Conservation (phyloP, 2,888 invertebrate species). For the Bombyx huttoni region DNA sequence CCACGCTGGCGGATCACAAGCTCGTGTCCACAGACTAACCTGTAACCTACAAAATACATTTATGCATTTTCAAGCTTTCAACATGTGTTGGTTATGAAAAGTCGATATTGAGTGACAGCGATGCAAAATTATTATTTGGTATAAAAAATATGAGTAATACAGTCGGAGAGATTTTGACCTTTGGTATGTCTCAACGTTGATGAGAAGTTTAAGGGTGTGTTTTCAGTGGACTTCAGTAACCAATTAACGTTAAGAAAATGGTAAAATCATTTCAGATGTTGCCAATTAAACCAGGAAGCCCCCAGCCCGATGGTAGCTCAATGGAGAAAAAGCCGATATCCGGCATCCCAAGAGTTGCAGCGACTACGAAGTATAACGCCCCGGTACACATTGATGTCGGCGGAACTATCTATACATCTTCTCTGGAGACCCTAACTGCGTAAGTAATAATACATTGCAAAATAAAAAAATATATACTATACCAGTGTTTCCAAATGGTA, state of each 20-base stretch:
- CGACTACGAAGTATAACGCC: constrained; percentile 92
- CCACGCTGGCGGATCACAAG: constrained; percentile 15
- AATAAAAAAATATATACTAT: not conserved
- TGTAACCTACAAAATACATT: not conserved
- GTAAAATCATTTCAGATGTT: constrained; percentile 14
- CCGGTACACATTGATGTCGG: constrained; percentile 98
- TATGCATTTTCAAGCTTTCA: not conserved
- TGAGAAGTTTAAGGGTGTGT: no score
- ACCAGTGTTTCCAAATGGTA: not conserved
- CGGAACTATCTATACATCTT: constrained; percentile 96
- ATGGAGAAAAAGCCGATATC: constrained; percentile 80
- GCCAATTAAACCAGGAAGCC: constrained; percentile 29
- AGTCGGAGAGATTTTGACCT: no score
- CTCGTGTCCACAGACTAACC: constrained; percentile 8
- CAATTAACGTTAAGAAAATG: not conserved
- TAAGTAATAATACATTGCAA: constrained; percentile 56
- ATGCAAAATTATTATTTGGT: no score
- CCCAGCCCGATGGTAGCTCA: constrained; percentile 38
- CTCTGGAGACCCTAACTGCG: constrained; percentile 94
- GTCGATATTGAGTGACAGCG: no score
- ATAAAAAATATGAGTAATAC: no score
- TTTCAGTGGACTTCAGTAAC: no score
- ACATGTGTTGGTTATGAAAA: no score
- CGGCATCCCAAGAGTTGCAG: constrained; percentile 94
- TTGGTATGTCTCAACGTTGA: no score